Evolutionary conservation across 2,888 invertebrate species (phyloP), one percentile per base, ranked within the genome.

Genomic region (Agrotis clavis): DNA sequence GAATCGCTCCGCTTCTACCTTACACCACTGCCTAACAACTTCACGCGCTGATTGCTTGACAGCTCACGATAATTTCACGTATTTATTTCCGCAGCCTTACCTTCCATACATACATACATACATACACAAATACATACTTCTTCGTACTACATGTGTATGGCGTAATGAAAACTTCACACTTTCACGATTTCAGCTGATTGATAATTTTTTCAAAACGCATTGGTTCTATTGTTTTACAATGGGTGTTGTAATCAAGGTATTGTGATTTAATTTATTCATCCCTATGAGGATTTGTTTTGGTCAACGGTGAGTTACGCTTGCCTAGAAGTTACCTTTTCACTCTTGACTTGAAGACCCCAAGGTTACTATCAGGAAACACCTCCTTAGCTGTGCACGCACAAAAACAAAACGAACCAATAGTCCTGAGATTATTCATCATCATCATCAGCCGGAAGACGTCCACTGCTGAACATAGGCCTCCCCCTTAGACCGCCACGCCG

Each of bases 91-190:
- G 89, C 80, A 77, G 74, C 71, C 70, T 75, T 84, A 76, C 80
- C 69, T 67, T 53, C 74, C 79, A 85, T 82, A 77, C 59, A 79
- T 53, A 77, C 77, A 70, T 67, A 74, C 66, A 82, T n/a, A 80
- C 79, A 75, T 82, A 76, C 30, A 30, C 30, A 35, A 35, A 41
- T 81, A 76, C 60, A 76, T 51, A 75, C 77, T 69, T 41, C 41
- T 41, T 41, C 41, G 80, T 45, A 79, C 74, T 45, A 79, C 74
- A 69, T 81, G 18, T 62, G 63, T 48, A 64, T 73, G 76, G 51
- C 79, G 86, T 92, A 88, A 87, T 88, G 88, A 90, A 71, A 64
- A 92, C 90, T 89, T 88, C 79, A 89, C 90, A 92, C 93, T 93
- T 93, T 93, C 92, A 87, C 90, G 86, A 76, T 57, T 75, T 77